phyloP scores from a whole-genome alignment of 2,113 vertebrate genomes.

The Xenus cinereus region DNA sequence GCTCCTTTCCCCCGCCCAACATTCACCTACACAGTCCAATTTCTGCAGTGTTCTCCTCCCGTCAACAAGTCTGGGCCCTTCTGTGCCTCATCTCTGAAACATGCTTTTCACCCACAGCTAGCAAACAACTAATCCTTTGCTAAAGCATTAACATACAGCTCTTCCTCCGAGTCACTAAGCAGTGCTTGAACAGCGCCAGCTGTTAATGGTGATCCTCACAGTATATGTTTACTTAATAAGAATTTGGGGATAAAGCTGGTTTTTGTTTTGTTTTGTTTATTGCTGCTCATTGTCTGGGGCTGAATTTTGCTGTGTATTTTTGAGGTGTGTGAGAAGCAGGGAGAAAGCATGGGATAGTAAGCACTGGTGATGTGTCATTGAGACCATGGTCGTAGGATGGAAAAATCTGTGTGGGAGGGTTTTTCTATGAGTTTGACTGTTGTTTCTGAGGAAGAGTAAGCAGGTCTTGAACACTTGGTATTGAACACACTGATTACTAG shows the following conservation, averaged over 20 bases:
- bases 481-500: not conserved
- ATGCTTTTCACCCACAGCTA: not conserved
- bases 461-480: not conserved
- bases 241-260: not conserved
- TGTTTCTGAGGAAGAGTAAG: not conserved
- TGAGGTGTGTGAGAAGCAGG: not conserved
- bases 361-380: not conserved
- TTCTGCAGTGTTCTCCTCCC: not conserved
- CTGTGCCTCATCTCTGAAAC: not conserved
- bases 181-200: not conserved
- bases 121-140: not conserved
- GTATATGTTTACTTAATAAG: not conserved
- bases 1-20: not conserved
- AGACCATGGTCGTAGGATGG: not conserved
- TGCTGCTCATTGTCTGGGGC: not conserved
- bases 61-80: not conserved
- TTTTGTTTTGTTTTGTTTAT: not conserved
- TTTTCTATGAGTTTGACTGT: not conserved
- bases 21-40: constrained; percentile 17
- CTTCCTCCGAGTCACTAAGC: not conserved
- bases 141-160: not conserved
- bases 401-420: not conserved
- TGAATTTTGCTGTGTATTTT: not conserved
- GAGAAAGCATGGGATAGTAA: not conserved
- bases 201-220: not conserved